A percentile compares a stretch with the other conserved stretches of the same genome.
Evolutionary conservation across 2,888 invertebrate genomes (phyloP).

Genomic region (Mellilla xanthometata): DNA sequence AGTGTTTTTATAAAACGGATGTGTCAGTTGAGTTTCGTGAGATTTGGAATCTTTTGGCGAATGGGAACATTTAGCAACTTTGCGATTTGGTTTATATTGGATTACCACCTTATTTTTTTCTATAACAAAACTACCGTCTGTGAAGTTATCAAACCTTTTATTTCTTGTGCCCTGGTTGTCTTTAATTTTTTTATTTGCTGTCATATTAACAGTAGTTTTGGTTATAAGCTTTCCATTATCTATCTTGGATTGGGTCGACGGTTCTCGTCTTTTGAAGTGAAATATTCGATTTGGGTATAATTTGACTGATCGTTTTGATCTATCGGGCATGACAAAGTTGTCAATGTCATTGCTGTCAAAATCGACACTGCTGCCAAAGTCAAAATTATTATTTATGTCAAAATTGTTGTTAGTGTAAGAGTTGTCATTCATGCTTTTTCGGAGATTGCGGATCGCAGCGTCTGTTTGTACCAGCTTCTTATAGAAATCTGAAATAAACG

Average conservation of each 20-base stretch:
- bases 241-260: not conserved
- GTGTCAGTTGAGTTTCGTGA: conserved; percentile 54
- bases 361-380: not conserved
- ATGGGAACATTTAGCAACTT: conserved; percentile 58
- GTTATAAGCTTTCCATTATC: conserved; percentile 11
- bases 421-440: conserved; percentile 31
- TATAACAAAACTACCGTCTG: conserved; percentile 42
- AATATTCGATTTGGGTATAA: conserved; percentile 23
- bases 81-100: conserved; percentile 44
- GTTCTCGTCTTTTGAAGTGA: conserved; percentile 11
- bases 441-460: conserved; percentile 56
- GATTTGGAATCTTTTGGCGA: conserved; percentile 45
- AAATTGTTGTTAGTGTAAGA: not conserved
- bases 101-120: conserved; percentile 54
- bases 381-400: conserved; percentile 4
- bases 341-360: conserved; percentile 12
- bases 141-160: conserved; percentile 31
- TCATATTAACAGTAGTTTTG: conserved; percentile 10
- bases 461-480: conserved; percentile 63
- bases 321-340: conserved; percentile 29
- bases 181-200: conserved; percentile 4
- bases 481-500: conserved; percentile 57
- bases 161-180: conserved; percentile 16
- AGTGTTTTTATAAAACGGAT: conserved; percentile 60
- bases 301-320: conserved; percentile 49